A percentile compares a stretch with the other conserved stretches of the same genome.
These are phyloP conservation scores for Cosmia pyralina DNA, from an alignment of 2,888 invertebrate species.

Conservation along the genomic window DNA sequence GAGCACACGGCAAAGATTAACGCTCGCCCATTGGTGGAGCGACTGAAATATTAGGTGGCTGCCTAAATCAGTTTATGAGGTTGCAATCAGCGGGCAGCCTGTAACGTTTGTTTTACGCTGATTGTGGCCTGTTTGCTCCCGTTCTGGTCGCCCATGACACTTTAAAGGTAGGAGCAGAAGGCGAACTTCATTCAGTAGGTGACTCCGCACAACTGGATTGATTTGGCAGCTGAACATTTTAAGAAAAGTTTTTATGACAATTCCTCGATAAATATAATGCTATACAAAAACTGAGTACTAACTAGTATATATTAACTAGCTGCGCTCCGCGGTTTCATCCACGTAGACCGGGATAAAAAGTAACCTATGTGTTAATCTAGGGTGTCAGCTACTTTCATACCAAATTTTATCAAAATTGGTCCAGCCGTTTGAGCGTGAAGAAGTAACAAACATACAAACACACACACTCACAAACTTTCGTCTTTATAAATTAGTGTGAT, in stretches of 20 bases:
- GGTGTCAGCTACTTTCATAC: too few species aligned
- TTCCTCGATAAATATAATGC: too few species aligned
- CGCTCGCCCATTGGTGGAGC: constrained; percentile 20
- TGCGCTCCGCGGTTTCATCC: too few species aligned
- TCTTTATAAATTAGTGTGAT: too few species aligned
- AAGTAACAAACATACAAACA: too few species aligned
- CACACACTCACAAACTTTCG: too few species aligned
- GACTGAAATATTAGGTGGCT: constrained; percentile 61
- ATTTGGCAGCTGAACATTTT: background rate
- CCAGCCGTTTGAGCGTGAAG: too few species aligned
- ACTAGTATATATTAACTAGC: too few species aligned
- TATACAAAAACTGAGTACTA: too few species aligned
- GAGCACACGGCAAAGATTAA: constrained; percentile 36
- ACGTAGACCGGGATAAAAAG: too few species aligned
- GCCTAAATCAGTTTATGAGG: constrained; percentile 66
- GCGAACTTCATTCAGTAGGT: background rate
- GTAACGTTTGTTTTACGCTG: constrained; percentile 66
- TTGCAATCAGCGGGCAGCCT: constrained; percentile 65
- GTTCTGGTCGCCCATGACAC: constrained; percentile 17
- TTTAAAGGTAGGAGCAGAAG: constrained; percentile 8
- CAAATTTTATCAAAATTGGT: too few species aligned
- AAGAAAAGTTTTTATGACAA: background rate
- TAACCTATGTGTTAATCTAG: too few species aligned
- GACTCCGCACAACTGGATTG: background rate
- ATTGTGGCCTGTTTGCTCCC: constrained; percentile 67